Percentiles rank a stretch among this genome's conserved stretches.
Conservation (phyloP, 1,140 invertebrate species). For the Brachionus angularis region DNA sequence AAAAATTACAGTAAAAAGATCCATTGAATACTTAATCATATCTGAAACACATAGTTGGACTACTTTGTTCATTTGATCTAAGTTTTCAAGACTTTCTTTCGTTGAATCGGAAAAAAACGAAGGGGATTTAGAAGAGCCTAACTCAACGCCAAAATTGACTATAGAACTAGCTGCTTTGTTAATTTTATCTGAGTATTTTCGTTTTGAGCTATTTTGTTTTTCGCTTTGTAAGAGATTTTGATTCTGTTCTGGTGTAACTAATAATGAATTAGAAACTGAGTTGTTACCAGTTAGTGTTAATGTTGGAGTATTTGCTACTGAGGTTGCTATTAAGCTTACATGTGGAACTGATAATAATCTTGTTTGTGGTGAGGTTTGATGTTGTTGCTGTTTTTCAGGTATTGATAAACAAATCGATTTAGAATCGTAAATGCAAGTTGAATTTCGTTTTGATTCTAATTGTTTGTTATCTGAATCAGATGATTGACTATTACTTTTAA, state of each 20-base stretch:
- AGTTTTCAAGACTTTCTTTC: conserved; percentile 10
- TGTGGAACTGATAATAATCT: conserved; percentile 9
- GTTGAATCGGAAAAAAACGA: conserved; percentile 10
- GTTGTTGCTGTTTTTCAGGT: too few relatives aligned
- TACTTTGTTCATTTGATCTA: conserved; percentile 26
- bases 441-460: neutral
- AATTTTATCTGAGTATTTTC: conserved; percentile 17
- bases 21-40: conserved; percentile 40
- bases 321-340: neutral
- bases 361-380: neutral
- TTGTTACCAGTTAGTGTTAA: too few relatives aligned
- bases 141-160: conserved; percentile 9
- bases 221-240: neutral
- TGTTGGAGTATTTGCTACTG: too few relatives aligned
- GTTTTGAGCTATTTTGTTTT: conserved; percentile 23
- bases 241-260: too few relatives aligned
- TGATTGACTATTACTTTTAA: neutral
- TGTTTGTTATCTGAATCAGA: neutral
- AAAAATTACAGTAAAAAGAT: conserved; percentile 21
- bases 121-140: neutral
- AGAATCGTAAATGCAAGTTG: neutral
- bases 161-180: conserved; percentile 29
- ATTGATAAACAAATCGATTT: neutral
- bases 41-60: conserved; percentile 35
- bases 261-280: too few relatives aligned